Evolutionary conservation across 2,888 invertebrate genomes (phyloP).

Genomic region (Ormyrus nitidulus): DNA sequence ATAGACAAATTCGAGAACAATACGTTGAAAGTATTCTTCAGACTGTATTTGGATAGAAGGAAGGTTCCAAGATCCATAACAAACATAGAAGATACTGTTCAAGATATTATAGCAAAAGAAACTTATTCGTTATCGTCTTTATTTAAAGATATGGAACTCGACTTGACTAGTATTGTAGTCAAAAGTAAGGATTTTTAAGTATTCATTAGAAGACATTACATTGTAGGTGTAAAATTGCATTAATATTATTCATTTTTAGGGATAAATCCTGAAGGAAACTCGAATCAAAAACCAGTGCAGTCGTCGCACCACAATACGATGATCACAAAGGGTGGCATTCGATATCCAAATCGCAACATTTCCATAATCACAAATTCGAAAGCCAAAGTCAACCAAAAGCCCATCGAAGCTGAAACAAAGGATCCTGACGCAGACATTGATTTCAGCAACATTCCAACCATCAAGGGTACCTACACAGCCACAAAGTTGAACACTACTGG

Average conservation of each 20-base stretch:
- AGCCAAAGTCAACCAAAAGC: conserved; percentile 53
- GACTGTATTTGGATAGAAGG: conserved; percentile 86
- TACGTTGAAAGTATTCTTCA: conserved; percentile 86
- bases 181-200: conserved; percentile 78
- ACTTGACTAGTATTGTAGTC: conserved; percentile 83
- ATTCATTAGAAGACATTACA: conserved; percentile 10
- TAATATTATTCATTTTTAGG: conserved; percentile 59
- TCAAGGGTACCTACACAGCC: conserved; percentile 72
- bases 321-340: conserved; percentile 72
- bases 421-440: conserved; percentile 66
- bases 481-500: conserved; percentile 67
- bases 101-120: conserved; percentile 85
- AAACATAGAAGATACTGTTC: conserved; percentile 85
- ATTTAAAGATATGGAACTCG: conserved; percentile 85
- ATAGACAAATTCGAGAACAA: conserved; percentile 88
- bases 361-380: conserved; percentile 67
- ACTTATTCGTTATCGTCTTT: conserved; percentile 83
- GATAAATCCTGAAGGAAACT: conserved; percentile 63
- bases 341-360: conserved; percentile 68
- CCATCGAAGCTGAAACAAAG: not conserved
- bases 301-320: conserved; percentile 69
- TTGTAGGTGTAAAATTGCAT: not conserved
- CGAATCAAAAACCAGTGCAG: conserved; percentile 60
- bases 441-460: conserved; percentile 71
- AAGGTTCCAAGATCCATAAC: conserved; percentile 87